Evolutionary conservation across 2,888 invertebrate species (phyloP), one percentile per base, ranked within the genome.

Genomic region (Agrotis clavis): DNA sequence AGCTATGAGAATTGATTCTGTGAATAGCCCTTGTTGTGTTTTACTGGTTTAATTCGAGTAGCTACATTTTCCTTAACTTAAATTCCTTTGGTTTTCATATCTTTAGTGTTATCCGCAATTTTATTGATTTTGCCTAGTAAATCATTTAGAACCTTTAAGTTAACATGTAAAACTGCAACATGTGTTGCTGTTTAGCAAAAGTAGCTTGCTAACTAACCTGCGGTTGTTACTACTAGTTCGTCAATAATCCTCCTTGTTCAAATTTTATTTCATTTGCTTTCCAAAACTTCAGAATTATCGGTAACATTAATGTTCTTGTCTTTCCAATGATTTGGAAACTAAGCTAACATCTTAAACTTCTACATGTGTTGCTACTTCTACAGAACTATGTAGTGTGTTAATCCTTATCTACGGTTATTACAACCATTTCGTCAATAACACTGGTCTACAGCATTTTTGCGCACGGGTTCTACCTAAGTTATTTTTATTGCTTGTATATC

Each of bases 241-340:
- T 72, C 62, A 70, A 70, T 81, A 80, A 81, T 81, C 78, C 62
- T 79, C 80, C 76, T 62, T 35, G 54, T 41, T 41, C 0, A 0
- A 41, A 9, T 41, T 41, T 41, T 41, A 41, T 41, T 41, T 41
- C 41, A 41, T 41, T 41, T 41, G 41, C 41, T 41, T 41, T 2
- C 11, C 0, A 6, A 35, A 41, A 1, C 41, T 41, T 9, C 41
- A 11, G 11, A 41, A 41, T 41, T 41, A 41, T 41, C 41, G 9
- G 11, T 41, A 35, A 7, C 7, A 35, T 35, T 35, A 35, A 35
- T 35, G 9, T 9, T 35, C 35, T 35, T 69, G 19, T 4, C 53
- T 19, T 19, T 21, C 9, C 47, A 61, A 64, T 77, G 48, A 47
- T 59, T 18, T 48, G 21, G 7, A 60, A 21, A n/a, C 50, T 60